Percentiles rank a stretch among this genome's conserved stretches.
Conservation (phyloP, 1,140 invertebrate genomes). For the Anadara kagoshimensis region DNA sequence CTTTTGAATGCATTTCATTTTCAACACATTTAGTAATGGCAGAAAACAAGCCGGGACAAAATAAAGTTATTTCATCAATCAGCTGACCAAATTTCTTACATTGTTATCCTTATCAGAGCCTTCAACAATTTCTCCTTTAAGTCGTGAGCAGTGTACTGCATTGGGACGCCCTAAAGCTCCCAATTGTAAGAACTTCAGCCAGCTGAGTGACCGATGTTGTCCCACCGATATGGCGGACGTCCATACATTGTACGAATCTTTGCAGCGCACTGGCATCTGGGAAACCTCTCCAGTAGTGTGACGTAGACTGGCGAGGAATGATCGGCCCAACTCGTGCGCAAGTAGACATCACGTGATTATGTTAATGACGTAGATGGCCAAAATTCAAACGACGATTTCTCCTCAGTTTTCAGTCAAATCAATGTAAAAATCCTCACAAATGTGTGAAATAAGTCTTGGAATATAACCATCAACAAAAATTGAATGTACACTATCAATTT, state of each 20-base stretch:
- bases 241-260: slow-evolving; percentile 69
- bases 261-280: slow-evolving; percentile 72
- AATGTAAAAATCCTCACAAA: too few species aligned
- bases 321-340: slow-evolving; percentile 38
- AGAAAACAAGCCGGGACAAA: too few species aligned
- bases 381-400: too few species aligned
- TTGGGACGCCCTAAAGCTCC: slow-evolving; percentile 70
- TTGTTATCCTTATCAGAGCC: slow-evolving; percentile 79
- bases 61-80: background rate
- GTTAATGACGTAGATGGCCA: slow-evolving; percentile 30
- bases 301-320: slow-evolving; percentile 67
- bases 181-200: slow-evolving; percentile 64
- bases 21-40: too few species aligned
- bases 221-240: slow-evolving; percentile 73
- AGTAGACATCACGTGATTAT: slow-evolving; percentile 35
- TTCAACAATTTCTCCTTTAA: slow-evolving; percentile 80
- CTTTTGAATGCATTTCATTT: too few species aligned
- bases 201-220: slow-evolving; percentile 68
- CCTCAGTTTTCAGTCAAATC: too few species aligned
- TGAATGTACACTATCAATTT: too few species aligned
- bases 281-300: slow-evolving; percentile 69
- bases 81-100: slow-evolving; percentile 74
- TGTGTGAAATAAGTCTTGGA: too few species aligned
- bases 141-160: slow-evolving; percentile 79
- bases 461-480: too few species aligned